Conservation (phyloP, 2,888 invertebrate genomes). For the Ornithoptera alexandrae region DNA sequence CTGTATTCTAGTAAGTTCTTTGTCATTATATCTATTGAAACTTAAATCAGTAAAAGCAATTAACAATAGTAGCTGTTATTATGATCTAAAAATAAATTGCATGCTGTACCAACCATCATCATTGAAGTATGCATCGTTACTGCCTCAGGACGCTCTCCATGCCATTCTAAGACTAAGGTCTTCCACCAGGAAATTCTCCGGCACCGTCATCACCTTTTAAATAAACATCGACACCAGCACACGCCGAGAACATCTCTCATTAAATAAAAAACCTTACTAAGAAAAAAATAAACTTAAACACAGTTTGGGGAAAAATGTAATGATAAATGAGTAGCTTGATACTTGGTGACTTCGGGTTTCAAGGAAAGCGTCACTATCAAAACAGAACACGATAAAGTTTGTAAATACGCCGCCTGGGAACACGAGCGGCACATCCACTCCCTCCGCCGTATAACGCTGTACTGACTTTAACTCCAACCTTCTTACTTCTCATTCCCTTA, state of each 20-base stretch:
- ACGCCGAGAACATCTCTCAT: conserved; percentile 73
- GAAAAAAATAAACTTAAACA: conserved; percentile 37
- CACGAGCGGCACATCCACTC: conserved; percentile 44
- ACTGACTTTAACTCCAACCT: conserved; percentile 43
- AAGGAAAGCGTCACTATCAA: conserved; percentile 52
- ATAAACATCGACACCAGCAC: conserved; percentile 63
- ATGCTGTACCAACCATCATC: conserved; percentile 66
- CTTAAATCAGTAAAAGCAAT: conserved; percentile 4
- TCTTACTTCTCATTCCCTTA: conserved; percentile 16
- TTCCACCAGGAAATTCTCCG: conserved; percentile 59
- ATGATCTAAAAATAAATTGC: conserved; percentile 22
- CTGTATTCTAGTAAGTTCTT: not conserved
- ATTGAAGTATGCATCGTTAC: conserved; percentile 71
- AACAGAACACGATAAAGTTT: conserved; percentile 71
- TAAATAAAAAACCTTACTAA: conserved; percentile 43
- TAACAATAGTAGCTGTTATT: conserved; percentile 6
- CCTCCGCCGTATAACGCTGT: conserved; percentile 48
- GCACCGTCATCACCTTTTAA: conserved; percentile 73
- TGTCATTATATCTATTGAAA: not conserved
- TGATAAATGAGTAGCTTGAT: conserved; percentile 28
- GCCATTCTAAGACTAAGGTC: conserved; percentile 55
- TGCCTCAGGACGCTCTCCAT: conserved; percentile 45
- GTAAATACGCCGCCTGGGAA: conserved; percentile 62
- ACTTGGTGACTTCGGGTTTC: conserved; percentile 32
- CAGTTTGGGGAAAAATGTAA: conserved; percentile 33